phyloP scores from a whole-genome alignment of 2,113 vertebrate genomes.

The Saccopteryx bilineata region DNA sequence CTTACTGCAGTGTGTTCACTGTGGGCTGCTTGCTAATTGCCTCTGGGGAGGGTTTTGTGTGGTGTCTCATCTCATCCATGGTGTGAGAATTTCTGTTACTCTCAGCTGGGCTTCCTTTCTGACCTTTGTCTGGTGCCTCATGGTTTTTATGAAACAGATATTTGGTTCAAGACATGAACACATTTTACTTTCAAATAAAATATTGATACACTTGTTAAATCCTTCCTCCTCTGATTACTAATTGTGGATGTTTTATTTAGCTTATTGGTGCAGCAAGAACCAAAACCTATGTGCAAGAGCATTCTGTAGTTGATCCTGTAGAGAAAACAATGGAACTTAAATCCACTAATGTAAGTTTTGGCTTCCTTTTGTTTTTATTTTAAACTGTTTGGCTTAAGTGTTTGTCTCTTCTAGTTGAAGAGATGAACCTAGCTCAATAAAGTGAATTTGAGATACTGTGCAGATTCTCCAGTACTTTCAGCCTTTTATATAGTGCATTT shows the following conservation, averaged over 20 bases:
- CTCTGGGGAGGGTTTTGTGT: neutral
- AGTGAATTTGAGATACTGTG: neutral
- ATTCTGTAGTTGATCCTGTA: conserved; percentile 95
- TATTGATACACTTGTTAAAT: neutral
- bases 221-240: conserved; percentile 11
- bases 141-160: neutral
- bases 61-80: neutral
- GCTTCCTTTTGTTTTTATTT: neutral
- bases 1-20: fast-evolving
- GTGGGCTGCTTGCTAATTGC: neutral
- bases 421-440: no score
- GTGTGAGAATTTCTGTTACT: neutral
- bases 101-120: neutral
- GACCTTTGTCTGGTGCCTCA: neutral
- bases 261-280: conserved; percentile 94
- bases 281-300: conserved; percentile 95
- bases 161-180: conserved; percentile 4
- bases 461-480: no score
- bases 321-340: conserved; percentile 94
- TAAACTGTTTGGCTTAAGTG: neutral
- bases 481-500: no score
- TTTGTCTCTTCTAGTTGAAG: neutral
- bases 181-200: conserved; percentile 48
- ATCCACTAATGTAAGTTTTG: conserved; percentile 95
- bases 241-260: conserved; percentile 84